phyloP scores from a whole-genome alignment of 2,797 vertebrate genomes.

The Sebastes variabilis region DNA sequence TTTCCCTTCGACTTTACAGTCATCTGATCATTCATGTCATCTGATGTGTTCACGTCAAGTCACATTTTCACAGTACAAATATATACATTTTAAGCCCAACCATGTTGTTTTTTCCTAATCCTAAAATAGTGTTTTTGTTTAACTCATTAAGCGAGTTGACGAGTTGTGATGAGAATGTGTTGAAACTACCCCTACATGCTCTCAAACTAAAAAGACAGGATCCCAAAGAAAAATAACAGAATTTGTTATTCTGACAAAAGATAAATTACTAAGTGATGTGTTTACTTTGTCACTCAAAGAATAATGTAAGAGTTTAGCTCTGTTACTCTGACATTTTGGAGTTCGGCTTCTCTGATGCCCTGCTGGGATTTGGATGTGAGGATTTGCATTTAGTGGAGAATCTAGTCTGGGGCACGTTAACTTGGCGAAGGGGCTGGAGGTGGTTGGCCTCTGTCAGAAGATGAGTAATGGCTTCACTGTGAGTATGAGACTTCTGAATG shows the following conservation, averaged over 20 bases:
- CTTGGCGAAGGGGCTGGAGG: neutral
- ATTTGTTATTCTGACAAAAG: neutral
- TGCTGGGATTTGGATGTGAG: neutral
- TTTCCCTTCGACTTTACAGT: no score
- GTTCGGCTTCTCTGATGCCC: neutral
- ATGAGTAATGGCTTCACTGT: neutral
- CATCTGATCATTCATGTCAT: no score
- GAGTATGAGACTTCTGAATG: neutral
- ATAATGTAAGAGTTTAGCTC: neutral
- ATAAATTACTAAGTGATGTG: neutral
- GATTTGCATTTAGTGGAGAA: neutral
- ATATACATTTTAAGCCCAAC: no score
- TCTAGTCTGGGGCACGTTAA: neutral
- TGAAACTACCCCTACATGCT: neutral
- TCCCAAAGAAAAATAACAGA: no score
- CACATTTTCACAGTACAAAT: no score
- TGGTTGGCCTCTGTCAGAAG: neutral
- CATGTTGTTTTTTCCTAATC: no score
- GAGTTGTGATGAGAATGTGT: no score
- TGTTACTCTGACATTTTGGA: neutral
- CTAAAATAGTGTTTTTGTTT: no score
- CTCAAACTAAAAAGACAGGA: neutral
- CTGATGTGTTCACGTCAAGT: no score
- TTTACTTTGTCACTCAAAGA: neutral
- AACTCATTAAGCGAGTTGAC: no score